phyloP scores from a whole-genome alignment of 2,113 vertebrate genomes.

The Forbesichthys papilliferus region DNA sequence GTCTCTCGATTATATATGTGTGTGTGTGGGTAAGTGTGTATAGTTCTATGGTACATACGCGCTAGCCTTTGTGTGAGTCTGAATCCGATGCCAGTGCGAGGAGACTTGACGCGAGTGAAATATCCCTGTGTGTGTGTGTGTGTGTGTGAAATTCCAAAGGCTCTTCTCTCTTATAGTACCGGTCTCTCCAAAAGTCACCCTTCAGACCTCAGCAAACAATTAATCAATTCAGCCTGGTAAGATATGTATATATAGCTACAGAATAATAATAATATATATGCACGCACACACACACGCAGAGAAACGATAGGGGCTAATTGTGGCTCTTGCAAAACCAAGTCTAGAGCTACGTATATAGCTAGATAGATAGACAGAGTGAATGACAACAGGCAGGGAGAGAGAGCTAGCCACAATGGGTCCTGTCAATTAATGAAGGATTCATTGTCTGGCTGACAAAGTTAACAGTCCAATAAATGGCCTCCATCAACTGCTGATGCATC shows the following conservation, averaged over 20 bases:
- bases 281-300: conserved; percentile 24
- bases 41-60: not conserved
- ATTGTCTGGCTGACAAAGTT: conserved; percentile 43
- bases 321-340: conserved; percentile 24
- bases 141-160: conserved; percentile 56
- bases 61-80: not conserved
- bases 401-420: conserved; percentile 28
- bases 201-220: conserved; percentile 62
- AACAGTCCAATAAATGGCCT: conserved; percentile 33
- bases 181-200: conserved; percentile 54
- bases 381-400: not conserved
- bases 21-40: conserved; percentile 1
- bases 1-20: conserved; percentile 39
- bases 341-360: not conserved
- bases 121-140: conserved; percentile 7
- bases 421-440: conserved; percentile 38
- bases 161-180: conserved; percentile 50
- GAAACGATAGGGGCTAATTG: conserved; percentile 66
- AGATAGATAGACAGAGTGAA: conserved; percentile 15
- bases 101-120: not conserved
- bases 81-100: not conserved
- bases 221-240: conserved; percentile 72
- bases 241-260: conserved; percentile 42
- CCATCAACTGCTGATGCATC: conserved; percentile 15
- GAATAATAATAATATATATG: conserved; percentile 57